phyloP scores from a whole-genome alignment of 2,797 vertebrate species.

The Pempheris klunzingeri region DNA sequence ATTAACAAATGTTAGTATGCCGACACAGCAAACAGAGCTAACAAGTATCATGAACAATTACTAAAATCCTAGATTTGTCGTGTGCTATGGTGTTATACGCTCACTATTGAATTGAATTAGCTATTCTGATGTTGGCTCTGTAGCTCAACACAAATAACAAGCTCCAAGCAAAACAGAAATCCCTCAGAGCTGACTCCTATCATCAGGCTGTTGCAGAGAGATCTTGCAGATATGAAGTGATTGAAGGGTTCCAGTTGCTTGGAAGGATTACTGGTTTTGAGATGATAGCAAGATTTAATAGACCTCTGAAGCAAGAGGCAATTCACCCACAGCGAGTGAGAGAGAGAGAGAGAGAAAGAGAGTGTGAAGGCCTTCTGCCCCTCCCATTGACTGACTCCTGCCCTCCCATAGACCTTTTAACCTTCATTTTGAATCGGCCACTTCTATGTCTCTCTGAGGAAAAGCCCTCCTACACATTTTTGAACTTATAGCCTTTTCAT shows the following conservation, averaged over 20 bases:
- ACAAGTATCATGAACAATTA: not conserved
- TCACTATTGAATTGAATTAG: conserved; percentile 8
- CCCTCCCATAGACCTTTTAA: conserved; percentile 58
- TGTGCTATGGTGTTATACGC: not conserved
- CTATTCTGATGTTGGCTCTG: not conserved
- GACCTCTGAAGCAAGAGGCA: conserved; percentile 70
- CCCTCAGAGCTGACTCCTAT: conserved; percentile 45
- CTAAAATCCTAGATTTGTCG: not conserved
- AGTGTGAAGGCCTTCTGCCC: conserved; percentile 44
- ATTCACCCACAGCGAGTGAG: conserved; percentile 52
- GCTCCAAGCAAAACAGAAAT: conserved; percentile 54
- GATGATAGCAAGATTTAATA: conserved; percentile 83
- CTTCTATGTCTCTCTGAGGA: conserved; percentile 29
- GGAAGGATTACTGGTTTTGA: conserved; percentile 78
- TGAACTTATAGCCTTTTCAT: conserved; percentile 47
- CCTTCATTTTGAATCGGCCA: conserved; percentile 58
- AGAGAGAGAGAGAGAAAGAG: conserved; percentile 4
- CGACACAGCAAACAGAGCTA: too few relatives aligned
- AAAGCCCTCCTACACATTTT: conserved; percentile 23
- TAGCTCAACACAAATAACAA: conserved; percentile 61
- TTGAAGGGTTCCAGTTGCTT: conserved; percentile 76
- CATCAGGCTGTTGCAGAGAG: conserved; percentile 63
- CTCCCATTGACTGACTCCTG: conserved; percentile 60
- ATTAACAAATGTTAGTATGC: not conserved
- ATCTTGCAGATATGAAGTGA: conserved; percentile 71